phyloP scores from a whole-genome alignment of 1,140 invertebrate genomes.

The Scaptomyza hsui region DNA sequence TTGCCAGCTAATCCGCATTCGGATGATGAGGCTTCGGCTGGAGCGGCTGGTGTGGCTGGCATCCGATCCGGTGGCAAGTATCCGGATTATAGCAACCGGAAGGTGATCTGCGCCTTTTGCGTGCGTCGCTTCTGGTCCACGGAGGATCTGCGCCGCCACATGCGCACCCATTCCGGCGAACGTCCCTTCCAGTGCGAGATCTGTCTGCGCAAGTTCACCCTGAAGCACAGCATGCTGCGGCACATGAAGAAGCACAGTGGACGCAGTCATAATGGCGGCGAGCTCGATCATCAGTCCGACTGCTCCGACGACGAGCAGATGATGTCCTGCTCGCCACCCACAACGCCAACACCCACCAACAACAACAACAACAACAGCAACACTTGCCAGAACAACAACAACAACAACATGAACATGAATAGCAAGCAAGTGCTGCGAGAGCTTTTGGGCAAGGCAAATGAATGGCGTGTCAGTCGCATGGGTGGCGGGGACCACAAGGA shows the following conservation, averaged over 20 bases:
- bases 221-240: slow-evolving; percentile 97
- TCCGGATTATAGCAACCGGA: slow-evolving; percentile 94
- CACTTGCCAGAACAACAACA: slow-evolving; percentile 55
- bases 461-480: slow-evolving; percentile 80
- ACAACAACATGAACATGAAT: slow-evolving; percentile 32
- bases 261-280: slow-evolving; percentile 76
- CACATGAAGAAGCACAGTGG: slow-evolving; percentile 93
- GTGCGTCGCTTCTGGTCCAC: slow-evolving; percentile 96
- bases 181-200: slow-evolving; percentile 89
- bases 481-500: slow-evolving; percentile 85
- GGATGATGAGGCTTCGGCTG: slow-evolving; percentile 47
- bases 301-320: slow-evolving; percentile 84
- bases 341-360: slow-evolving; percentile 42
- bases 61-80: slow-evolving; percentile 87
- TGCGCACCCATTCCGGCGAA: slow-evolving; percentile 94
- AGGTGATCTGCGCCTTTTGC: slow-evolving; percentile 96
- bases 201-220: slow-evolving; percentile 92
- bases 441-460: slow-evolving; percentile 70
- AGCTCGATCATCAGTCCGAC: slow-evolving; percentile 62
- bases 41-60: slow-evolving; percentile 54
- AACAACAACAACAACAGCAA: slow-evolving; percentile 47
- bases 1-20: slow-evolving; percentile 62
- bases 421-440: slow-evolving; percentile 64
- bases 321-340: slow-evolving; percentile 47
- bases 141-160: slow-evolving; percentile 95